A percentile compares a stretch with the other conserved stretches of the same genome.
Evolutionary conservation across 2,113 vertebrate species (phyloP).

Genomic region (Siniperca knerii): DNA sequence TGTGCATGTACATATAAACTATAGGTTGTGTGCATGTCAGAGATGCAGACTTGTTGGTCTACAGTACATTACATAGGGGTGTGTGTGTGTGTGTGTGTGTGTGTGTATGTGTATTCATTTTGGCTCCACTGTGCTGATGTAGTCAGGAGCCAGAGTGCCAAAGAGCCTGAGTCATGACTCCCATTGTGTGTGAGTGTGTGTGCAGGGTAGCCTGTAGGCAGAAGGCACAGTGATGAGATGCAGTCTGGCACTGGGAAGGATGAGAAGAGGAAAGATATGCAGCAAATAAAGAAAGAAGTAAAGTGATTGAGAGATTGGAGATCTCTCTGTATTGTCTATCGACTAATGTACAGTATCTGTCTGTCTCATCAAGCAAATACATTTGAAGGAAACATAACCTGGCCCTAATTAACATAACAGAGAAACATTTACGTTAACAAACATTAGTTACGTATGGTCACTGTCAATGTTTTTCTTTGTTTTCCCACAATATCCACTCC

Average conservation of each 20-base stretch:
- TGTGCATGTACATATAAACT: neutral
- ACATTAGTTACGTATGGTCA: too few relatives aligned
- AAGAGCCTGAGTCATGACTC: constrained; percentile 38
- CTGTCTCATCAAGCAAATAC: neutral
- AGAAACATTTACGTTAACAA: neutral
- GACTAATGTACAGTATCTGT: neutral
- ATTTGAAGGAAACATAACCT: neutral
- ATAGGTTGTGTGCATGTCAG: neutral
- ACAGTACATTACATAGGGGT: neutral
- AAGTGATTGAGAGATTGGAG: neutral
- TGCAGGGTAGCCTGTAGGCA: constrained; percentile 28
- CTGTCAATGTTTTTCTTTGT: neutral
- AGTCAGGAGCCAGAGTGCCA: neutral
- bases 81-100: neutral
- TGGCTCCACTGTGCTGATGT: neutral
- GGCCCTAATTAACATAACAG: neutral
- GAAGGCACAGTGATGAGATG: constrained; percentile 51
- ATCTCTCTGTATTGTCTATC: neutral
- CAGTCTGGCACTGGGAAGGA: constrained; percentile 9
- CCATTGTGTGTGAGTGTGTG: constrained; percentile 13
- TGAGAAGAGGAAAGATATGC: neutral
- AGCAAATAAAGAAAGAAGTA: neutral
- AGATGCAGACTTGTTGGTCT: neutral
- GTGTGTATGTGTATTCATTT: neutral
- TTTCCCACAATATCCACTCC: neutral